Evolutionary conservation across 1,140 invertebrate genomes (phyloP).

Genomic region (Apocrypta bakeri): DNA sequence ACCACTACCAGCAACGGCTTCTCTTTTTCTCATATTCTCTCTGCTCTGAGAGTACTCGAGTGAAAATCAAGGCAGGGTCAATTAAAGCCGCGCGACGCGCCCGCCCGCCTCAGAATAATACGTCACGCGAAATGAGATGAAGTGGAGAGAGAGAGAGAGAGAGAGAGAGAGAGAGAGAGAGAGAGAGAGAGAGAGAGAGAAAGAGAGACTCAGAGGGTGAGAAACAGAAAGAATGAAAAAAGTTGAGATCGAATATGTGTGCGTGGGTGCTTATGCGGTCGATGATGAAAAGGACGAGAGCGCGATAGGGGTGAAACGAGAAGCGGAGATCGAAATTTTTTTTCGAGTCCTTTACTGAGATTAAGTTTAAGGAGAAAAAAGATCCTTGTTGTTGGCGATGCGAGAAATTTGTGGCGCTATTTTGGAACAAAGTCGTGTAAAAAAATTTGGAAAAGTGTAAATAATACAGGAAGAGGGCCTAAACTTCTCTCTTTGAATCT

Average conservation of each 20-base stretch:
- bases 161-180: neutral
- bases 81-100: slow-evolving; percentile 63
- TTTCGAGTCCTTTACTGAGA: too few relatives aligned
- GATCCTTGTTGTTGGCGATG: too few relatives aligned
- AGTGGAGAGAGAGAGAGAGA: neutral
- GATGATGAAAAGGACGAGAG: slow-evolving; percentile 28
- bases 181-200: neutral
- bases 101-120: slow-evolving; percentile 47
- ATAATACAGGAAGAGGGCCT: slow-evolving; percentile 57
- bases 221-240: neutral
- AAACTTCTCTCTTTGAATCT: slow-evolving; percentile 63
- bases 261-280: neutral
- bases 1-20: slow-evolving; percentile 19
- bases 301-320: slow-evolving; percentile 34
- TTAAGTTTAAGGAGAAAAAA: neutral
- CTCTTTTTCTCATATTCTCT: slow-evolving; percentile 51
- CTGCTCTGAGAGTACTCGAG: slow-evolving; percentile 51
- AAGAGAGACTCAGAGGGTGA: neutral
- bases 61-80: slow-evolving; percentile 69
- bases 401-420: too few relatives aligned
- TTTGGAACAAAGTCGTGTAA: too few relatives aligned
- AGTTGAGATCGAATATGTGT: neutral
- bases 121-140: slow-evolving; percentile 48
- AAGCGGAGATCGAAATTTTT: slow-evolving; percentile 59
- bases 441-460: slow-evolving; percentile 1